A percentile compares a stretch with the other conserved stretches of the same genome.
Conservation (phyloP, 1,140 invertebrate genomes). For the Drosophila elegans region DNA sequence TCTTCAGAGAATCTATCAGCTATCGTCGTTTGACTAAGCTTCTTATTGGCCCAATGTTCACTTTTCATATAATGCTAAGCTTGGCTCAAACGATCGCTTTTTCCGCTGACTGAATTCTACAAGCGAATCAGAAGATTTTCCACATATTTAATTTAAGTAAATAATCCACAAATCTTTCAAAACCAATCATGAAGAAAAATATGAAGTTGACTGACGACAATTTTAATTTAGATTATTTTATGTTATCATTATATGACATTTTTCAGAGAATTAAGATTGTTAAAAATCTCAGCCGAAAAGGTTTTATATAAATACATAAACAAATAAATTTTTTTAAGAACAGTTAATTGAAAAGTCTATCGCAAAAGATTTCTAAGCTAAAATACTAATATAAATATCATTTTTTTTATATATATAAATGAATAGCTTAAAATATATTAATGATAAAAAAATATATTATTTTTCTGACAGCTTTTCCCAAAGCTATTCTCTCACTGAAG, state of each 20-base stretch:
- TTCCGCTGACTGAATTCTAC: slow-evolving; percentile 14
- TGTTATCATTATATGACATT: not conserved
- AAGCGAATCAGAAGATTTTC: slow-evolving; percentile 4
- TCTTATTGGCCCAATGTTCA: slow-evolving; percentile 21
- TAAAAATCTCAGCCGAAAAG: too few relatives aligned
- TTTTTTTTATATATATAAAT: too few relatives aligned
- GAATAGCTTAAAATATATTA: too few relatives aligned
- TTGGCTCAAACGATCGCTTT: slow-evolving; percentile 14
- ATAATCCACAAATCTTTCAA: not conserved
- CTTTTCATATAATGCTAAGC: slow-evolving; percentile 6
- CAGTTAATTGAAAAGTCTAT: too few relatives aligned
- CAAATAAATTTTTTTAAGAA: too few relatives aligned
- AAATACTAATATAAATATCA: too few relatives aligned
- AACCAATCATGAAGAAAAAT: slow-evolving; percentile 1
- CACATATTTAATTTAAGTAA: not conserved
- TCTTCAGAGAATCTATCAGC: slow-evolving; percentile 12
- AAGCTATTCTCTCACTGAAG: not conserved
- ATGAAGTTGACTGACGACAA: too few relatives aligned
- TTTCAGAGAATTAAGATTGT: not conserved
- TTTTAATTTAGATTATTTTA: too few relatives aligned
- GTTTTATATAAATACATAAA: too few relatives aligned
- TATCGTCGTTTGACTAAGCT: slow-evolving; percentile 34
- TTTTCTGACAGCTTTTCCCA: too few relatives aligned
- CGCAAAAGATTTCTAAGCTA: too few relatives aligned
- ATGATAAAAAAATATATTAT: too few relatives aligned